Evolutionary conservation across 2,888 invertebrate genomes (phyloP).

Genomic region (Selenia dentaria): DNA sequence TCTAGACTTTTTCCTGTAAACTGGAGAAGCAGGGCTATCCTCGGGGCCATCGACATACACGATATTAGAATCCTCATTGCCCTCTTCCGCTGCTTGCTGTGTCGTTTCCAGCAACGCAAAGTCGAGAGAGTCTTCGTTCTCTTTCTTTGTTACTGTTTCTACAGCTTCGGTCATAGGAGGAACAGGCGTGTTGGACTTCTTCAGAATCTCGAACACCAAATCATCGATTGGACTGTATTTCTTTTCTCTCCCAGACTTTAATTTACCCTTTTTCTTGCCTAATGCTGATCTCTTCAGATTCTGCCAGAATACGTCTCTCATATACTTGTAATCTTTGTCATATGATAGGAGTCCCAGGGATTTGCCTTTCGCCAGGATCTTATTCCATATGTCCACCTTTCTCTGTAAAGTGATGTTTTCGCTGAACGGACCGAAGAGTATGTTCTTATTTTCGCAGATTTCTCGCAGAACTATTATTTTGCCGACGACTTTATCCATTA

Average conservation of each 20-base stretch:
- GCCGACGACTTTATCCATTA: conserved; percentile 25
- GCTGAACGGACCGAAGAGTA: conserved; percentile 24
- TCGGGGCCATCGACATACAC: conserved; percentile 15
- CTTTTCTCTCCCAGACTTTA: conserved; percentile 10
- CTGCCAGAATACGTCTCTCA: conserved; percentile 33
- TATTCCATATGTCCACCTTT: conserved; percentile 24
- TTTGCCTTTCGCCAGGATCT: conserved; percentile 25
- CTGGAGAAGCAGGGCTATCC: neutral
- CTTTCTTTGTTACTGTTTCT: conserved; percentile 8
- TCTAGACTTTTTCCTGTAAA: conserved; percentile 6
- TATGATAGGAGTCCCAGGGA: conserved; percentile 21
- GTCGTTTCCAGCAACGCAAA: neutral
- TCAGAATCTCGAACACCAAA: conserved; percentile 24
- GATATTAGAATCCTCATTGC: conserved; percentile 7
- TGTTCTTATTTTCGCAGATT: conserved; percentile 24
- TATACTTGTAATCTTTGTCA: conserved; percentile 24
- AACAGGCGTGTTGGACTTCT: conserved; percentile 18
- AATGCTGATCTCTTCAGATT: conserved; percentile 23
- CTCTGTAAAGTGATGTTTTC: conserved; percentile 12
- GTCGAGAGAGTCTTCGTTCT: conserved; percentile 10
- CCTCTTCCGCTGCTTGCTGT: conserved; percentile 3
- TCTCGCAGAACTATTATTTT: conserved; percentile 27
- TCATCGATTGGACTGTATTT: conserved; percentile 20
- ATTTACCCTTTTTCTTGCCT: conserved; percentile 5
- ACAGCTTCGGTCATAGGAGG: conserved; percentile 1